These are phyloP conservation scores for Arrhopalites spinosus DNA, from an alignment of 2,888 invertebrate species.

Conservation along the genomic window DNA sequence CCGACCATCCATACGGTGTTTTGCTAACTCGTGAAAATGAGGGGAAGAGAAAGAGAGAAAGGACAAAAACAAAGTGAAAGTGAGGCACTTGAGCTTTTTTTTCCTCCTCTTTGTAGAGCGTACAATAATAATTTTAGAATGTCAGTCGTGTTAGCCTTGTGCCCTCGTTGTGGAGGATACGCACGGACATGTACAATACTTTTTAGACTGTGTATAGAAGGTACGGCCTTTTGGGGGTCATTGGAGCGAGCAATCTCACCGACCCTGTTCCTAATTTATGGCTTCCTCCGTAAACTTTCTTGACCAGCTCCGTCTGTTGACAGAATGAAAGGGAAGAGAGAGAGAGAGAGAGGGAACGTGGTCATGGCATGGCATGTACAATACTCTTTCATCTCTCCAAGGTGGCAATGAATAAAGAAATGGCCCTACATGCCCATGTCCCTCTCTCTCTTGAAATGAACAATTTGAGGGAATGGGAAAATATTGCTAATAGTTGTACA, in stretches of 20 bases:
- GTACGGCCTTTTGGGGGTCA: too few species aligned
- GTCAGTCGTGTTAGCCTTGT: too few species aligned
- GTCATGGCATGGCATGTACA: too few species aligned
- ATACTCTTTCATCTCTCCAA: too few species aligned
- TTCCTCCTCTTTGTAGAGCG: neutral
- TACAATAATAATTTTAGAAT: neutral
- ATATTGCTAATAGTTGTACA: neutral
- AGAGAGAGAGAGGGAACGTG: neutral
- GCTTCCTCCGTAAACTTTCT: neutral
- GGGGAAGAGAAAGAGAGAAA: too few species aligned
- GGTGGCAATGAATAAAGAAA: neutral
- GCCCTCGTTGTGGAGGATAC: neutral
- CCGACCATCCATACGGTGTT: too few species aligned
- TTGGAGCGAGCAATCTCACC: neutral
- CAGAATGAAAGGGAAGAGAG: neutral
- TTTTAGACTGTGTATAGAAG: too few species aligned
- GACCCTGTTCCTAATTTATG: neutral
- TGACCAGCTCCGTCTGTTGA: slow-evolving; percentile 4
- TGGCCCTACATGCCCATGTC: neutral
- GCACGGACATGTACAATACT: neutral
- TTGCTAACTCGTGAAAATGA: too few species aligned
- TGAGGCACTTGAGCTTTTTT: neutral
- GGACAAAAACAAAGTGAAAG: too few species aligned
- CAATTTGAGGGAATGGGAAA: too few species aligned
- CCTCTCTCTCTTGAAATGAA: too few species aligned